Conservation (phyloP, 2,113 vertebrate species). For the Myrmophylax atrothorax region DNA sequence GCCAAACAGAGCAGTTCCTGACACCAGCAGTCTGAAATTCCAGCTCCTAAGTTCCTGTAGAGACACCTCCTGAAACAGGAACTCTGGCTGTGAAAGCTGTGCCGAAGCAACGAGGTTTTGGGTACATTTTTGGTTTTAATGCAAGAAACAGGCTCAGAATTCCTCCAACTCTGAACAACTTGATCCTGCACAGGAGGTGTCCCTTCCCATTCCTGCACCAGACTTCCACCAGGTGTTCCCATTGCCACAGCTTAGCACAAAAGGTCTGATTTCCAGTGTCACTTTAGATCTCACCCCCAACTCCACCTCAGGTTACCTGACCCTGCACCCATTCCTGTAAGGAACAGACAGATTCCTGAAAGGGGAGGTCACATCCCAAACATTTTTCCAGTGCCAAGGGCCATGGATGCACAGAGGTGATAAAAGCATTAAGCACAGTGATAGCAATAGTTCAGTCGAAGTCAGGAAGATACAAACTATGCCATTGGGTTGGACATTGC, state of each 20-base stretch:
- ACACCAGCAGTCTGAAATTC: not conserved
- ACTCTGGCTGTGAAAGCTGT: not conserved
- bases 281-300: not conserved
- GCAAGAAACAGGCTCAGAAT: not conserved
- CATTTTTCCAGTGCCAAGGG: not conserved
- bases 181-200: accelerated
- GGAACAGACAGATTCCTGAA: not conserved
- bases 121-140: not conserved
- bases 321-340: not conserved
- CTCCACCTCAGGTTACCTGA: not conserved
- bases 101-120: not conserved
- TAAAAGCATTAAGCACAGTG: not conserved
- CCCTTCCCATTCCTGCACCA: not conserved
- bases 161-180: not conserved
- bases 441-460: not conserved
- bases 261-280: not conserved
- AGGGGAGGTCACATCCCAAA: not conserved
- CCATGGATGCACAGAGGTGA: not conserved
- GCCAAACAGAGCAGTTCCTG: not conserved
- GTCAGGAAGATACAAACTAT: not conserved
- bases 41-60: not conserved
- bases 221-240: not conserved
- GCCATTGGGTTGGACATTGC: not conserved
- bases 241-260: not conserved
- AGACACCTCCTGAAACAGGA: not conserved